Base-by-base conservation (phyloP, 2,113 vertebrate species). In the Irena cyanogastra region DNA sequence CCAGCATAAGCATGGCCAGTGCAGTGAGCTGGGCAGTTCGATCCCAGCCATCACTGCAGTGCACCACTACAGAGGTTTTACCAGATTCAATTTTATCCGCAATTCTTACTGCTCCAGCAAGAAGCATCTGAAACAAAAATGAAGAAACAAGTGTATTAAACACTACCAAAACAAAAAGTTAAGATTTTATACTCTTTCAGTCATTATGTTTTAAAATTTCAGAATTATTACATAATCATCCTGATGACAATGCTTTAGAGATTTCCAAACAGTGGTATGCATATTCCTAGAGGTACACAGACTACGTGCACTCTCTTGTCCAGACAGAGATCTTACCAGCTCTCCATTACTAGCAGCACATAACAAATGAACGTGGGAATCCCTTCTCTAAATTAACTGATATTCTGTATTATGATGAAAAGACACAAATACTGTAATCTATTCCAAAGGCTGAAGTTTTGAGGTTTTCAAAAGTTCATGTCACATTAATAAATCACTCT, bases 11-110 rank as follows among this genome's bases (percentile, higher is more conserved):
- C 99, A 99, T 99, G 59, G 99, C 98, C 88, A 99, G 97, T 3
- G 99, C 98, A 4, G 98, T 99, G 54, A 99, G 98, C 98, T 99
- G 99, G 35, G 99, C 97, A 1, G 99, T 99, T 16, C 99, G 95
- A 96, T 99, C 99, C 99, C 99, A 99, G 28, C 99, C 99, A 3
- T 99, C 99, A 0, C 99, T 99, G 97, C 99, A 99, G 92, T 99
- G 99, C 20, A 99, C 98, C 96, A 99, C 99, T 59, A 99, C 99
- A 0, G 99, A 99, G 0, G 99, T 99, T 95, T 99, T 99, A 65
- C 98, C 98, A 5, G 98, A 99, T 81, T 99, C 99, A 56, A 99
- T 96, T 96, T 98, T 99, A 94, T 99, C 99, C 0, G 99, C 99
- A 33, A 99, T 98, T 88, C 99, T 98, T 33, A 99, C 98, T 15